Evolutionary conservation across 2,888 invertebrate genomes (phyloP).

Genomic region (Bellardia pandia): DNA sequence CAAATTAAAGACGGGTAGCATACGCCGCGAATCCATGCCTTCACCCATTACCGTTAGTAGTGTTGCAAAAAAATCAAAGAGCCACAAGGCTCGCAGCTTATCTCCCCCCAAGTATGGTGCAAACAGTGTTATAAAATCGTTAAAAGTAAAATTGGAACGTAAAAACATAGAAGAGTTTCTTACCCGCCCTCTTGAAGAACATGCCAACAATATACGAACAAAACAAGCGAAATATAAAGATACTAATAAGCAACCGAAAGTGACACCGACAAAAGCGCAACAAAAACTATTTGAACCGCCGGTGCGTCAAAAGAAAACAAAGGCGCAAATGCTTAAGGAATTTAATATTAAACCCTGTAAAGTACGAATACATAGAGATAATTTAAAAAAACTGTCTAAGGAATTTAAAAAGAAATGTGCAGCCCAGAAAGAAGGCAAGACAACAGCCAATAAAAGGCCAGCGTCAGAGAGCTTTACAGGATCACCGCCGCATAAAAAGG

Average conservation of each 20-base stretch:
- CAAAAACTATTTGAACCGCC: slow-evolving; percentile 74
- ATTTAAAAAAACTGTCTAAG: slow-evolving; percentile 67
- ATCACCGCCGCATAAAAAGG: slow-evolving; percentile 62
- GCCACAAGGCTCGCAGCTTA: slow-evolving; percentile 72
- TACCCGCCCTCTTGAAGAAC: slow-evolving; percentile 34
- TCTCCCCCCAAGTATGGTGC: slow-evolving; percentile 70
- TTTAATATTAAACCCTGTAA: slow-evolving; percentile 71
- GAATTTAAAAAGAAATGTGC: slow-evolving; percentile 51
- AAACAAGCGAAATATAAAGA: slow-evolving; percentile 32
- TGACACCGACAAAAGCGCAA: slow-evolving; percentile 75
- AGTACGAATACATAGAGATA: slow-evolving; percentile 71
- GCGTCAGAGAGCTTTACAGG: background rate
- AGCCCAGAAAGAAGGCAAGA: slow-evolving; percentile 41
- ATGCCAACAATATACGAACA: slow-evolving; percentile 36
- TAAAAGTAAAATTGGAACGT: slow-evolving; percentile 74
- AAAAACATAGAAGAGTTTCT: slow-evolving; percentile 66
- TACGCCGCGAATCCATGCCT: slow-evolving; percentile 74
- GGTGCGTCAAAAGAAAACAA: slow-evolving; percentile 29
- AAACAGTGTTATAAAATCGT: slow-evolving; percentile 57
- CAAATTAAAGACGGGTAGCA: slow-evolving; percentile 4
- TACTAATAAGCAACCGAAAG: slow-evolving; percentile 44
- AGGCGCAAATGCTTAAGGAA: slow-evolving; percentile 52
- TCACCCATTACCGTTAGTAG: slow-evolving; percentile 59
- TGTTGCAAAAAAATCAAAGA: slow-evolving; percentile 53
- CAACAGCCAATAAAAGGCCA: slow-evolving; percentile 35